Base-by-base conservation (phyloP, 2,113 vertebrate species). In the Mirza zaza region DNA sequence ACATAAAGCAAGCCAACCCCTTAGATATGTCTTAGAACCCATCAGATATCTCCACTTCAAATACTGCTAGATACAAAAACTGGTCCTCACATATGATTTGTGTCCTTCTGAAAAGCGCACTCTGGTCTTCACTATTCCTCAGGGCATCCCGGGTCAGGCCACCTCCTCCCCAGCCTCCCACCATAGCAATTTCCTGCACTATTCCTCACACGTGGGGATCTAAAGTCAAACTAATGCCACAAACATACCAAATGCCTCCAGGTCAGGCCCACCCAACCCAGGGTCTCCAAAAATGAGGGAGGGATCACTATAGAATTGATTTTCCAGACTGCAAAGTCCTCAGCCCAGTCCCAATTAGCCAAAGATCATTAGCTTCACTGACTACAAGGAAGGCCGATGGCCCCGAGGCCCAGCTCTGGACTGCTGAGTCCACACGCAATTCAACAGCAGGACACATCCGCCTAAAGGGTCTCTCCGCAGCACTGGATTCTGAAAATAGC, bases 391-490 rank as follows among this genome's bases (percentile, higher is more conserved):
- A 52, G 50, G 36, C 42, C 0, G 5, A 1, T 0, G 14, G 39
- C 63, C 68, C 17, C 0, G 0, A 48, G 39, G 34, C 0, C 4
- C 68, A 18, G 52, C 23, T 14, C 4, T 4, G 9, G 45, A 6
- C 5, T 0, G 3, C 8, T 0, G 18, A 2, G 1, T 11, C 61
- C 36, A 65, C 12, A 45, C 2, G 6, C 0, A 3, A 39, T 15
- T 5, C 23, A 0, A 17, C 13, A 4, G 9, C 1, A 32, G 61
- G 3, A 32, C 6, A 4, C 0, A 0, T 15, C 61, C 7, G 5
- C 71, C 61, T 2, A 1, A 29, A 25, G 34, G 23, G 42, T n/a
- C 29, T 23, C 59, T 13, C n/a, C 0, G 0, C 82, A 42, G 71
- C 13, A 1, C 59, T 1, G 0, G 0, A 1, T 11, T 50, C 92